Conservation (phyloP, 2,888 invertebrate genomes). For the Rosalia funebris region DNA sequence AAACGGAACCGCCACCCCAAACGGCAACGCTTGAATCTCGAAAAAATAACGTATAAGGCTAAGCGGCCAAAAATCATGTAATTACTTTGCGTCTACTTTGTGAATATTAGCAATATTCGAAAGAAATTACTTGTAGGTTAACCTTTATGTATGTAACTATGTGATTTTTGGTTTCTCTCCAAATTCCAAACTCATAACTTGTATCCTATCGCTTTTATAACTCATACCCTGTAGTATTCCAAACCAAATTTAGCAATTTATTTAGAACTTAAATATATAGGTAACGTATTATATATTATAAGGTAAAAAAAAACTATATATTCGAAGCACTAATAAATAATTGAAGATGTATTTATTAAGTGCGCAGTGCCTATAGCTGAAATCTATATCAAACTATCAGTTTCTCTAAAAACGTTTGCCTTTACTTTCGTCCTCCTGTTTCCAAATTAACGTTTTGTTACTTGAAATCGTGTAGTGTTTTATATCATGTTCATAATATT, state of each 20-base stretch:
- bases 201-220: slow-evolving; percentile 22
- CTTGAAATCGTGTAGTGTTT: slow-evolving; percentile 35
- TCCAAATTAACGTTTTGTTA: neutral
- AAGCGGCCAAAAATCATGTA: slow-evolving; percentile 36
- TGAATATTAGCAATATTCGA: slow-evolving; percentile 2
- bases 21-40: slow-evolving; percentile 23
- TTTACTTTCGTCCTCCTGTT: slow-evolving; percentile 9
- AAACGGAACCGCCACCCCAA: slow-evolving; percentile 43
- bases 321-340: slow-evolving; percentile 48
- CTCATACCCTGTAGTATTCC: slow-evolving; percentile 34
- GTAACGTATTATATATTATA: slow-evolving; percentile 53
- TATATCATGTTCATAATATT: slow-evolving; percentile 44
- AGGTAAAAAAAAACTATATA: slow-evolving; percentile 45
- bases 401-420: slow-evolving; percentile 1
- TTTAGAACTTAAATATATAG: slow-evolving; percentile 54
- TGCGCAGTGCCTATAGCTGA: slow-evolving; percentile 33
- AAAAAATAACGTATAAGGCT: neutral
- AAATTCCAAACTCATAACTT: slow-evolving; percentile 13
- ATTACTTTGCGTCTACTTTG: slow-evolving; percentile 27
- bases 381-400: neutral
- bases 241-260: slow-evolving; percentile 40
- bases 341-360: slow-evolving; percentile 44
- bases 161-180: slow-evolving; percentile 16
- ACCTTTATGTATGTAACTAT: neutral
- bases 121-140: neutral